These are phyloP conservation scores for Hippocampus comes DNA, from an alignment of 2,113 vertebrate species.

Conservation along the genomic window DNA sequence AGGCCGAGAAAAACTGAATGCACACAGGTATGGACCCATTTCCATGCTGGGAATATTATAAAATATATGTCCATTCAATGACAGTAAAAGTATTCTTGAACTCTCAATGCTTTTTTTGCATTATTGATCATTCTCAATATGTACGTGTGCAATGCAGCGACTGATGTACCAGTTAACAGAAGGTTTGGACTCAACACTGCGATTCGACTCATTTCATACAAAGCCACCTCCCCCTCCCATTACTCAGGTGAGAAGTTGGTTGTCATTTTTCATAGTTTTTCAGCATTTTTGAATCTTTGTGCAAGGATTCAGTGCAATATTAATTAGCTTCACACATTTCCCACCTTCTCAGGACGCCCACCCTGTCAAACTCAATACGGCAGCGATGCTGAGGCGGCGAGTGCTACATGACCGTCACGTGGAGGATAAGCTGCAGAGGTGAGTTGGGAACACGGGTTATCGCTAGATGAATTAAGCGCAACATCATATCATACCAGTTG, in stretches of 20 bases:
- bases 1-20: constrained; percentile 67
- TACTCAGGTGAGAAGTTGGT: constrained; percentile 37
- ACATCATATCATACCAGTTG: background rate
- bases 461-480: background rate
- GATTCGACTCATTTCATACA: constrained; percentile 49
- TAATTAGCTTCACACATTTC: background rate
- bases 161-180: constrained; percentile 62
- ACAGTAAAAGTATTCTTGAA: background rate
- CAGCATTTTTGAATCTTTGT: background rate
- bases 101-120: background rate
- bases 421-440: constrained; percentile 76
- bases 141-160: constrained; percentile 49
- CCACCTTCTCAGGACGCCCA: constrained; percentile 61
- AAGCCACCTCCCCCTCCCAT: constrained; percentile 38
- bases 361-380: constrained; percentile 83
- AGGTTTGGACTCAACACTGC: constrained; percentile 59
- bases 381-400: constrained; percentile 82
- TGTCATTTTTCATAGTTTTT: background rate
- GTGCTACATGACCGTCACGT: constrained; percentile 77
- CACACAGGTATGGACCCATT: constrained; percentile 58
- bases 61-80: background rate
- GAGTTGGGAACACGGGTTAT: background rate
- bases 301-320: background rate
- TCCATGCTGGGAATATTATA: background rate
- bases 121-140: background rate